A percentile compares a stretch with the other conserved stretches of the same genome.
phyloP scores from a whole-genome alignment of 2,113 vertebrate genomes.

The Strigops habroptila region DNA sequence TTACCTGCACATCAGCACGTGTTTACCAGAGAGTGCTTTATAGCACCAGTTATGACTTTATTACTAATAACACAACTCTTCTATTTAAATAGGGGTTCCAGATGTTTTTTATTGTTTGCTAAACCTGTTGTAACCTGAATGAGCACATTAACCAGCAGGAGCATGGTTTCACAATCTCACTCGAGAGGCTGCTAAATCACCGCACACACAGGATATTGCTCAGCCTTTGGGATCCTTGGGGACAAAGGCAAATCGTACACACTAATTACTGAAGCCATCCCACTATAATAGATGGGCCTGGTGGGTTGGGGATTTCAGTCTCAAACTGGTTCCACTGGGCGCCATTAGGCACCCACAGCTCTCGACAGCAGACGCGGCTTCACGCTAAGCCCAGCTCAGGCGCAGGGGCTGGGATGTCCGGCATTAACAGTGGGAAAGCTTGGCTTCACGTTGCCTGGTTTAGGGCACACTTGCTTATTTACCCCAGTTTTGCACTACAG shows the following conservation, averaged over 20 bases:
- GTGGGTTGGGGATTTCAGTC: neutral
- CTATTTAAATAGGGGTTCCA: neutral
- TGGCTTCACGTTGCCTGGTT: neutral
- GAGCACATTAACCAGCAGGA: conserved; percentile 66
- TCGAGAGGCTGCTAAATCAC: conserved; percentile 66
- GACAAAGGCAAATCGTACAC: conserved; percentile 70
- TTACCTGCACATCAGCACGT: neutral
- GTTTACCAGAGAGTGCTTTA: neutral
- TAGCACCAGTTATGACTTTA: neutral
- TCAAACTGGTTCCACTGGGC: neutral
- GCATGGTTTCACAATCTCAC: conserved; percentile 55
- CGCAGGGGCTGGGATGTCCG: accelerated
- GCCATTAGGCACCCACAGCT: neutral
- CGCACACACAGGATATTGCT: conserved; percentile 45
- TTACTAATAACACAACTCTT: neutral
- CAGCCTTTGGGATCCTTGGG: conserved; percentile 58
- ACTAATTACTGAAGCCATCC: neutral
- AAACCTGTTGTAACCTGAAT: conserved; percentile 64
- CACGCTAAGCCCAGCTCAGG: neutral
- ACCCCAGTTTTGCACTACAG: neutral
- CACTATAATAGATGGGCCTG: neutral
- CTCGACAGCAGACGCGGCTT: neutral
- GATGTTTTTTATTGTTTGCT: conserved; percentile 48
- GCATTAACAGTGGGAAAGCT: neutral
- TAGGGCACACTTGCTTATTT: neutral